A percentile compares a stretch with the other conserved stretches of the same genome.
phyloP scores from a whole-genome alignment of 2,797 vertebrate genomes.

The Triplophysa yarkandensis region DNA sequence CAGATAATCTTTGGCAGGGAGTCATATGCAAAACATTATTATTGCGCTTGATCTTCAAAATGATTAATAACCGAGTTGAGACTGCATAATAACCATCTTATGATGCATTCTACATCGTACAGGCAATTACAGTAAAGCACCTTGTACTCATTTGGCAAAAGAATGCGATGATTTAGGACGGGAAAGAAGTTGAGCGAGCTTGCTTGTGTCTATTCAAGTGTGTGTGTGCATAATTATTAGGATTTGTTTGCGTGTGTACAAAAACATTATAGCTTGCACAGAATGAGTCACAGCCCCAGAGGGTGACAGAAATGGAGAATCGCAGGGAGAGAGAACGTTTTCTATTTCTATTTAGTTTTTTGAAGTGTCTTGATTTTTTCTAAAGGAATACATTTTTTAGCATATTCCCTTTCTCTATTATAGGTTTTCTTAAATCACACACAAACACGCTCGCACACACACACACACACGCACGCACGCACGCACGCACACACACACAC shows the following conservation, averaged over 20 bases:
- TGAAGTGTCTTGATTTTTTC: not conserved
- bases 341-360: constrained; percentile 13
- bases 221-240: constrained; percentile 30
- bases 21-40: constrained; percentile 25
- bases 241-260: constrained; percentile 19
- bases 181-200: constrained; percentile 35
- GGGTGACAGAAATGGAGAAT: constrained; percentile 22
- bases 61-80: constrained; percentile 30
- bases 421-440: not conserved
- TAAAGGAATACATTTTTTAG: not conserved
- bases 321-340: constrained; percentile 22
- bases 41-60: constrained; percentile 16
- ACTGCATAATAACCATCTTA: constrained; percentile 10
- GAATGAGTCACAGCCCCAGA: constrained; percentile 53
- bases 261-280: constrained; percentile 37
- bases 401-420: not conserved
- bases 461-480: too few relatives aligned
- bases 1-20: constrained; percentile 19
- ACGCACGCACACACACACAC: too few relatives aligned
- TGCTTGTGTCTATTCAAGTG: constrained; percentile 27
- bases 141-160: constrained; percentile 49
- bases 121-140: constrained; percentile 39
- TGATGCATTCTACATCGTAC: constrained; percentile 22
- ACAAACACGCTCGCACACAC: too few relatives aligned
- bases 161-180: constrained; percentile 39